phyloP scores from a whole-genome alignment of 2,888 invertebrate genomes.

The Onchidella celtica region DNA sequence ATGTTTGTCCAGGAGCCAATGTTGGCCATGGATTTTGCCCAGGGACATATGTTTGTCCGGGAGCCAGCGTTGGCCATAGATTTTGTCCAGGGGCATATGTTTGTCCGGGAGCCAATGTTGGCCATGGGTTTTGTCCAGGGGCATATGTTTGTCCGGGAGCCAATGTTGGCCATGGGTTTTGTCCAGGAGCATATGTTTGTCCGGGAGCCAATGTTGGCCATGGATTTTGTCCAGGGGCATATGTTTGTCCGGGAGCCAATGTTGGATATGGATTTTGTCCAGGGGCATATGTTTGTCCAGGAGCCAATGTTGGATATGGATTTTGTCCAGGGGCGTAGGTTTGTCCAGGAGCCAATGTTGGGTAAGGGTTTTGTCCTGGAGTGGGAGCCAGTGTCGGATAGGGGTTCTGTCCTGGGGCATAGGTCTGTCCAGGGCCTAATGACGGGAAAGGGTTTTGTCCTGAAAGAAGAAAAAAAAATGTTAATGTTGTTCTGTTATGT shows the following conservation, averaged over 20 bases:
- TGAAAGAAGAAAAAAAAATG: too few species aligned
- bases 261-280: slow-evolving; percentile 60
- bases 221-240: slow-evolving; percentile 58
- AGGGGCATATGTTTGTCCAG: slow-evolving; percentile 57
- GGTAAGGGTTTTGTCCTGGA: too few species aligned
- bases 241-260: slow-evolving; percentile 59
- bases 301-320: slow-evolving; percentile 30
- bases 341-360: slow-evolving; percentile 55
- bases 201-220: slow-evolving; percentile 49
- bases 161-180: not conserved
- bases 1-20: slow-evolving; percentile 48
- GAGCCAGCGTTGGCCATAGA: slow-evolving; percentile 58
- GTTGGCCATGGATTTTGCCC: slow-evolving; percentile 57
- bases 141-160: slow-evolving; percentile 53
- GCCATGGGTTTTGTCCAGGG: slow-evolving; percentile 50
- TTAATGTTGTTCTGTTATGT: too few species aligned
- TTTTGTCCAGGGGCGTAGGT: slow-evolving; percentile 59
- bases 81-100: slow-evolving; percentile 57
- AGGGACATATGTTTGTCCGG: slow-evolving; percentile 60
- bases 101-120: slow-evolving; percentile 58
- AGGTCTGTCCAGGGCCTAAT: too few species aligned
- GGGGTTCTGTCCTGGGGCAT: too few species aligned
- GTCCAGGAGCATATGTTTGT: slow-evolving; percentile 56
- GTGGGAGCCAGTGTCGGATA: too few species aligned
- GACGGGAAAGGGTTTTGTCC: too few species aligned